Evolutionary conservation across 2,888 invertebrate genomes (phyloP).

Genomic region (Coenonympha glycerion): DNA sequence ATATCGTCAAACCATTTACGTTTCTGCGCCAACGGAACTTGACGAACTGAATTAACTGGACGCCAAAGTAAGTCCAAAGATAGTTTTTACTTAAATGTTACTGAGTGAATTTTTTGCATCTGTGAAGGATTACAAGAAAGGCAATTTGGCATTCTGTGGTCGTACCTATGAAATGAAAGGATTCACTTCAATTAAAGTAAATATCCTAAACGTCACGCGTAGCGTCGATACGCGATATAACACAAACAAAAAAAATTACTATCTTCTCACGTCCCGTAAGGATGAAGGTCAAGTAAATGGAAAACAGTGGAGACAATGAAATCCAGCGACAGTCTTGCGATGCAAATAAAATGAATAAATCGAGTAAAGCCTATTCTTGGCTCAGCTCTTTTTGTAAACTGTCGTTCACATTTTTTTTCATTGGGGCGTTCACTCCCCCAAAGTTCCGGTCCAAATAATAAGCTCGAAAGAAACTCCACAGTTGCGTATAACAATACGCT

Average conservation of each 20-base stretch:
- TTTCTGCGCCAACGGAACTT: too few species aligned
- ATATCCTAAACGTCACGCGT: conserved; percentile 5
- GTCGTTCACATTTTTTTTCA: conserved; percentile 48
- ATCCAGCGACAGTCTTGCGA: conserved; percentile 32
- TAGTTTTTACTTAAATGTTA: too few species aligned
- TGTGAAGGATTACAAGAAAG: too few species aligned
- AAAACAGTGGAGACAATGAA: conserved; percentile 33
- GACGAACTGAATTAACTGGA: too few species aligned
- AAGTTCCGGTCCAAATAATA: conserved; percentile 56
- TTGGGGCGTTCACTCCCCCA: conserved; percentile 41
- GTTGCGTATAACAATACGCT: too few species aligned
- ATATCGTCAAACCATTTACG: too few species aligned
- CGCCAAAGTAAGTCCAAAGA: too few species aligned
- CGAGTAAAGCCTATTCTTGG: conserved; percentile 54
- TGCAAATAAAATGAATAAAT: conserved; percentile 46
- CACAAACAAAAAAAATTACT: conserved; percentile 20
- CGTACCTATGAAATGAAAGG: background rate
- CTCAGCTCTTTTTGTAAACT: conserved; percentile 51
- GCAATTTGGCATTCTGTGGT: too few species aligned
- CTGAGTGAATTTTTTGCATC: too few species aligned
- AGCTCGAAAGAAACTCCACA: conserved; percentile 45
- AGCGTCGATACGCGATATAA: conserved; percentile 18
- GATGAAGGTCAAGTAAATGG: conserved; percentile 32
- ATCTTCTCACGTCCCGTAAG: conserved; percentile 27
- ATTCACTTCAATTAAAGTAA: background rate